phyloP scores from a whole-genome alignment of 1,140 invertebrate species.

The Brachystomella parvula region DNA sequence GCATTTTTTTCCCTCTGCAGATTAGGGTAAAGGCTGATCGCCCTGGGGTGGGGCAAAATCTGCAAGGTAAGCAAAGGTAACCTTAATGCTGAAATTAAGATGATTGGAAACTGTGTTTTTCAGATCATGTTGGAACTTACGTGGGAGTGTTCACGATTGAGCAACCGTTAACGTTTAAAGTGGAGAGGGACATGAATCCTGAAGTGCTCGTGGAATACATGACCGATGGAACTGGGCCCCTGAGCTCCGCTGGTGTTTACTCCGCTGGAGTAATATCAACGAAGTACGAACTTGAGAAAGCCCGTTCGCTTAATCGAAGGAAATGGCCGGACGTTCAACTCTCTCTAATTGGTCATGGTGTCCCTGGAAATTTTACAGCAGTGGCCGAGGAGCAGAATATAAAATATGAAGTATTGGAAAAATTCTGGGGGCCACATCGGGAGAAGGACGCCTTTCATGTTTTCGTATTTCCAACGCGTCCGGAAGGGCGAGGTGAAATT shows the following conservation, averaged over 20 bases:
- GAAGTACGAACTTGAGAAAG: neutral
- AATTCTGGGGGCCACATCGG: neutral
- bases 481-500: conserved; percentile 26
- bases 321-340: conserved; percentile 20
- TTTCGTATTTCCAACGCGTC: conserved; percentile 18
- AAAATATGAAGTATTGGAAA: neutral
- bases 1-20: neutral
- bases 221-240: conserved; percentile 21
- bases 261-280: neutral
- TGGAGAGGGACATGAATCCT: conserved; percentile 16
- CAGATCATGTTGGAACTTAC: conserved; percentile 41
- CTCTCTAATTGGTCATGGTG: neutral
- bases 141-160: conserved; percentile 23
- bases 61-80: conserved; percentile 39
- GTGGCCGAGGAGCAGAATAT: neutral
- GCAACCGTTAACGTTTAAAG: conserved; percentile 12
- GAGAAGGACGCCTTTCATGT: conserved; percentile 3
- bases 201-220: conserved; percentile 12
- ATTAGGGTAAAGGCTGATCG: conserved; percentile 29
- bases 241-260: conserved; percentile 11
- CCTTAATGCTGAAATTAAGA: neutral
- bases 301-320: neutral
- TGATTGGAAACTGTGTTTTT: neutral
- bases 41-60: conserved; percentile 37
- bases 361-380: neutral